phyloP scores from a whole-genome alignment of 2,797 vertebrate genomes.

The Vespertilio murinus region DNA sequence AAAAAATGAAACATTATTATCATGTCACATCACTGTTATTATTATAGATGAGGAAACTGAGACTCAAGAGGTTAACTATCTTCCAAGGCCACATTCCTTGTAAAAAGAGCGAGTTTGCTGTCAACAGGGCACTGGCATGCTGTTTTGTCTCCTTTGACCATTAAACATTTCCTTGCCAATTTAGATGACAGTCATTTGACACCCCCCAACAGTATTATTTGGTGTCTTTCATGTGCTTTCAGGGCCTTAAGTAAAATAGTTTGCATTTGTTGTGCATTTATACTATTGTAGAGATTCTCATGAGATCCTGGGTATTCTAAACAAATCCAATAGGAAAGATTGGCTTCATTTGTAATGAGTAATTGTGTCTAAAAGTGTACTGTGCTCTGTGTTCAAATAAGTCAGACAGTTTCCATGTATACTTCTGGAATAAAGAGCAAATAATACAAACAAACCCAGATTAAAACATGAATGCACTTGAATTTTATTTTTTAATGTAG shows the following conservation, averaged over 20 bases:
- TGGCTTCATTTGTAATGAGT: background rate
- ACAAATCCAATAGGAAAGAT: background rate
- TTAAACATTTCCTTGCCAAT: background rate
- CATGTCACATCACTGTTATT: background rate
- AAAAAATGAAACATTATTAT: background rate
- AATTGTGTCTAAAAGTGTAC: background rate
- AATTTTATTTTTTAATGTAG: slow-evolving; percentile 29
- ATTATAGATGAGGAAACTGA: background rate
- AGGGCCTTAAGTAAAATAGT: background rate
- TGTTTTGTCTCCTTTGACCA: background rate
- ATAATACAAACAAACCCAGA: background rate
- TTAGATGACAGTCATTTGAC: background rate
- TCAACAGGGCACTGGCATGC: background rate
- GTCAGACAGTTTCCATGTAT: background rate
- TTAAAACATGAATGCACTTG: background rate
- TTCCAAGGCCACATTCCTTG: background rate
- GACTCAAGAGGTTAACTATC: background rate
- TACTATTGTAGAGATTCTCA: background rate
- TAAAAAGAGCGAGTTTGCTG: background rate
- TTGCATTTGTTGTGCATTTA: background rate
- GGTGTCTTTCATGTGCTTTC: background rate
- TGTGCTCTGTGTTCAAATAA: slow-evolving; percentile 16
- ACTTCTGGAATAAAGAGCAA: background rate
- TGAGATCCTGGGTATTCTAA: background rate
- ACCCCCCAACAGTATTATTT: background rate